Conservation (phyloP, 2,797 vertebrate genomes). For the Eutrigla gurnardus region DNA sequence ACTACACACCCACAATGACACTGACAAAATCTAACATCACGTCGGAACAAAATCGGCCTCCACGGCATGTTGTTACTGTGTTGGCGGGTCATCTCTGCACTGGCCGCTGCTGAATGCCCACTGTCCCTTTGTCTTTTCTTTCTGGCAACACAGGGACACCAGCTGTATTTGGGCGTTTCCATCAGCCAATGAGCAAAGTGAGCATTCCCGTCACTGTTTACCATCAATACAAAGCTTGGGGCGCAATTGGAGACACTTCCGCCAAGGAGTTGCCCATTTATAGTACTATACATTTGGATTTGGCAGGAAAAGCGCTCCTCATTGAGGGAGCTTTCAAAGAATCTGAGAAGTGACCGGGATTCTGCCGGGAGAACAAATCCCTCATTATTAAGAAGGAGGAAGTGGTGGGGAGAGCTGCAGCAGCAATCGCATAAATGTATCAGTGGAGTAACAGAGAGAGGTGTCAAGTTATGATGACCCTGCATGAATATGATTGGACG, state of each 20-base stretch:
- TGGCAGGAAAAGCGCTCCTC: background rate
- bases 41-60: too few relatives aligned
- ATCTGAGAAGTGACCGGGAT: background rate
- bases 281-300: background rate
- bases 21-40: too few relatives aligned
- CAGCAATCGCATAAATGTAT: too few relatives aligned
- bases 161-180: slow-evolving; percentile 18
- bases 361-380: background rate
- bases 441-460: too few relatives aligned
- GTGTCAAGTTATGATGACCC: too few relatives aligned
- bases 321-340: background rate
- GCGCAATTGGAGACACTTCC: background rate
- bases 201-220: background rate
- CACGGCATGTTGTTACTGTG: too few relatives aligned
- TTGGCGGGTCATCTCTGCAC: slow-evolving; percentile 19
- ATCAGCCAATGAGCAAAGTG: slow-evolving; percentile 9
- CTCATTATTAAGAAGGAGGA: too few relatives aligned
- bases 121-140: slow-evolving; percentile 28
- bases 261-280: background rate
- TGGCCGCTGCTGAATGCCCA: slow-evolving; percentile 39
- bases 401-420: too few relatives aligned
- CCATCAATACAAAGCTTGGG: background rate
- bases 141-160: slow-evolving; percentile 1
- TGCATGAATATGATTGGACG: too few relatives aligned
- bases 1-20: too few relatives aligned